A percentile compares a stretch with the other conserved stretches of the same genome.
phyloP scores from a whole-genome alignment of 1,140 invertebrate genomes.

The Trigoniulus corallinus region DNA sequence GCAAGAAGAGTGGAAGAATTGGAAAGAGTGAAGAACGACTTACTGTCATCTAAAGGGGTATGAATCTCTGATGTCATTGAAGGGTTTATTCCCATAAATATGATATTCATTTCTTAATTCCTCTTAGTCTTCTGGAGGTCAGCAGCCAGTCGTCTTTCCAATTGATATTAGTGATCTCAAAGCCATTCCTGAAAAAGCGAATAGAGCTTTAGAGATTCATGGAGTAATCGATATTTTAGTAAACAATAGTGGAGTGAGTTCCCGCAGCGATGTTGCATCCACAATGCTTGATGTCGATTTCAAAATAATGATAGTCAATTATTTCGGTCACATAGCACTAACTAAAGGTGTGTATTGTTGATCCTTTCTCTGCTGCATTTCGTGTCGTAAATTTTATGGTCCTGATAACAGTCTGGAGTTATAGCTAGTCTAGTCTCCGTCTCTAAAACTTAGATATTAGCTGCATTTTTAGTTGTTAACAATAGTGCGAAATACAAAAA shows the following conservation, averaged over 20 bases:
- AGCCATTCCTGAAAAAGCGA: slow-evolving; percentile 39
- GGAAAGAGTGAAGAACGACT: slow-evolving; percentile 51
- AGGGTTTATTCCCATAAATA: background rate
- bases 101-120: background rate
- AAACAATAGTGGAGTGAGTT: slow-evolving; percentile 74
- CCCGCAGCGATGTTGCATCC: slow-evolving; percentile 53
- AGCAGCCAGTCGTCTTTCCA: slow-evolving; percentile 53
- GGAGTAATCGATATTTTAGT: slow-evolving; percentile 72
- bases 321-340: slow-evolving; percentile 76
- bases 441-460: too few relatives aligned
- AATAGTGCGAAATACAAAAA: too few relatives aligned
- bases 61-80: background rate
- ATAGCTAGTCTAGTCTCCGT: too few relatives aligned
- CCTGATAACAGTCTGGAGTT: too few relatives aligned
- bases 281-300: slow-evolving; percentile 71
- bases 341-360: slow-evolving; percentile 56
- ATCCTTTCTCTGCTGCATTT: slow-evolving; percentile 2
- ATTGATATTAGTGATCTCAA: slow-evolving; percentile 61
- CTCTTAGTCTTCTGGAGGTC: slow-evolving; percentile 31
- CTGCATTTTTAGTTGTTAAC: too few relatives aligned
- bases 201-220: slow-evolving; percentile 42
- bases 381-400: slow-evolving; percentile 2
- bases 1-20: slow-evolving; percentile 58
- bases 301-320: slow-evolving; percentile 84
- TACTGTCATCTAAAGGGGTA: slow-evolving; percentile 42